Conservation (phyloP, 2,888 invertebrate genomes). For the Synanthedon andrenaeformis region DNA sequence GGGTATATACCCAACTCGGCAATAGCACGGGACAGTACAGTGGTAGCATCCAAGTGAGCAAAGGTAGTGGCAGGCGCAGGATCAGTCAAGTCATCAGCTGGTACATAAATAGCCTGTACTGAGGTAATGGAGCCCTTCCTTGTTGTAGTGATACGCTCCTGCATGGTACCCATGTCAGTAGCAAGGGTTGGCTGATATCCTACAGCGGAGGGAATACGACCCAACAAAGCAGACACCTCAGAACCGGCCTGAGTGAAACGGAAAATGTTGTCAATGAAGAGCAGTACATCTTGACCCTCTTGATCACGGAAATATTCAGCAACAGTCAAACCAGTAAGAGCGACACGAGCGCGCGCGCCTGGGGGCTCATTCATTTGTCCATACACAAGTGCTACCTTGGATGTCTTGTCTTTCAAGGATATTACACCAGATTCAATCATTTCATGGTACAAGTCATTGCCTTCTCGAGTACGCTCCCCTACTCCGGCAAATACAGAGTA, state of each 20-base stretch:
- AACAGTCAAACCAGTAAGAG: slow-evolving; percentile 91
- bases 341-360: slow-evolving; percentile 94
- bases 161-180: slow-evolving; percentile 98
- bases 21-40: slow-evolving; percentile 92
- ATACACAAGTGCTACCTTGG: slow-evolving; percentile 93
- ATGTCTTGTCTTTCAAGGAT: slow-evolving; percentile 87
- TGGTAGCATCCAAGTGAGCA: slow-evolving; percentile 96
- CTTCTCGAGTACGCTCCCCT: slow-evolving; percentile 95
- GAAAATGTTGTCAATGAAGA: slow-evolving; percentile 98
- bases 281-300: slow-evolving; percentile 94
- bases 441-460: slow-evolving; percentile 95
- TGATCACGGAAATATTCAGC: slow-evolving; percentile 96
- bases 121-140: slow-evolving; percentile 94
- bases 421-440: slow-evolving; percentile 97
- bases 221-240: slow-evolving; percentile 90
- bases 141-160: slow-evolving; percentile 95
- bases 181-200: slow-evolving; percentile 96
- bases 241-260: slow-evolving; percentile 93
- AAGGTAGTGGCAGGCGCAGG: slow-evolving; percentile 97
- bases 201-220: slow-evolving; percentile 96
- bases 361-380: slow-evolving; percentile 99
- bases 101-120: slow-evolving; percentile 95
- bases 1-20: slow-evolving; percentile 95
- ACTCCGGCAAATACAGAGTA: slow-evolving; percentile 97
- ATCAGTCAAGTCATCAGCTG: slow-evolving; percentile 96